A percentile compares a stretch with the other conserved stretches of the same genome.
Conservation (phyloP, 2,113 vertebrate species). For the Cervus canadensis region DNA sequence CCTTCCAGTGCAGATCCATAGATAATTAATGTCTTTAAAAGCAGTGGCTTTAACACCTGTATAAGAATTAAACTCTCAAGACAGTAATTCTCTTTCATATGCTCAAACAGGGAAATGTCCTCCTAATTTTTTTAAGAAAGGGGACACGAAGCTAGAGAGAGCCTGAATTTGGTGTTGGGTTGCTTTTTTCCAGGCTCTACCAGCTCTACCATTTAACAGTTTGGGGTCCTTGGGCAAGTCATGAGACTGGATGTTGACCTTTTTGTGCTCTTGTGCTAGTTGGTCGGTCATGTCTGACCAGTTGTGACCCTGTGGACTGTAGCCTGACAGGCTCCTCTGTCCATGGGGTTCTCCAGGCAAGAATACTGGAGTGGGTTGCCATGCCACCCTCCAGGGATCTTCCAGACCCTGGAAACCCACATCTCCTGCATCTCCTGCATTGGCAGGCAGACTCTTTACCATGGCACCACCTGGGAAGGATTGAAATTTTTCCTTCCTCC, state of each 20-base stretch:
- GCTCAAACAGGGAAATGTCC: not conserved
- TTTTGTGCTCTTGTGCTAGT: not conserved
- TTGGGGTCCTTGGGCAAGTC: not conserved
- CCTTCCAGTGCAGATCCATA: not conserved
- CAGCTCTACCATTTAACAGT: not conserved
- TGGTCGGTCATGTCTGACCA: not conserved
- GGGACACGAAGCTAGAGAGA: not conserved
- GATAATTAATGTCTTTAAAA: not conserved
- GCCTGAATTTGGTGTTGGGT: not conserved
- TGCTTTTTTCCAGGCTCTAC: not conserved
- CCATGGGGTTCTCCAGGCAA: not conserved
- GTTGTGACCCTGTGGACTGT: not conserved
- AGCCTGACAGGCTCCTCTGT: not conserved
- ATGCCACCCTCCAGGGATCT: not conserved
- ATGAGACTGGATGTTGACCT: not conserved
- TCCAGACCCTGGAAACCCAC: not conserved
- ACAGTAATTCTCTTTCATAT: not conserved
- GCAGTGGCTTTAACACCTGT: not conserved
- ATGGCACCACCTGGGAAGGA: not conserved
- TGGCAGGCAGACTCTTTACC: not conserved
- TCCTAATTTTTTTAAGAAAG: not conserved
- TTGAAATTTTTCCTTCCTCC: not conserved
- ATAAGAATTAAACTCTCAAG: not conserved
- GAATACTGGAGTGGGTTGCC: not conserved
- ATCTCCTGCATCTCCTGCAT: not conserved